Conservation (phyloP, 2,888 invertebrate species). For the Lampropteryx suffumata region DNA sequence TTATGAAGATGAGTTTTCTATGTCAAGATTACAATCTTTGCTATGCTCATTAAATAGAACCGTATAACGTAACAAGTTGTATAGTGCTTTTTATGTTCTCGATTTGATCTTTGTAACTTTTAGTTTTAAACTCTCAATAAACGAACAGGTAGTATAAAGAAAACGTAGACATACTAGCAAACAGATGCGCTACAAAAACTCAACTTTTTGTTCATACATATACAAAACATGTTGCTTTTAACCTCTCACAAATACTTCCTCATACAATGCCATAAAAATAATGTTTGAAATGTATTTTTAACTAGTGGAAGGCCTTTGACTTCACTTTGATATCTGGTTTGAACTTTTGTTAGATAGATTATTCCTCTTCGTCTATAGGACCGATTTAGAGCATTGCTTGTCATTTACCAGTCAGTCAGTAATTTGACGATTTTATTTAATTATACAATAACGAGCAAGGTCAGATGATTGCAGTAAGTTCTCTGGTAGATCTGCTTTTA, state of each 20-base stretch:
- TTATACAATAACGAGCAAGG: conserved; percentile 16
- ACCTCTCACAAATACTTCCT: conserved; percentile 15
- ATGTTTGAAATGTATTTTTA: conserved; percentile 11
- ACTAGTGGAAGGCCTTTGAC: neutral
- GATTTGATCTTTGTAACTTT: too few relatives aligned
- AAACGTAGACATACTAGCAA: neutral
- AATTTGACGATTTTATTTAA: neutral
- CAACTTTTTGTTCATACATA: conserved; percentile 6
- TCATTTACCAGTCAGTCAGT: neutral
- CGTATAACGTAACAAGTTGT: too few relatives aligned
- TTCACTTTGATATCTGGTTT: neutral
- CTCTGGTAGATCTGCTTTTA: neutral
- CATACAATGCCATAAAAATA: neutral
- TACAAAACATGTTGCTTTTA: conserved; percentile 5
- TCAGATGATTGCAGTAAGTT: conserved; percentile 6
- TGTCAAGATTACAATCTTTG: conserved; percentile 24
- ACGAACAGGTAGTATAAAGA: too few relatives aligned
- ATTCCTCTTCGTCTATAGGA: too few relatives aligned
- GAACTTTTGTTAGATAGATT: too few relatives aligned
- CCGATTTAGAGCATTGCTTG: too few relatives aligned
- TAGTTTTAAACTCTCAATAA: too few relatives aligned
- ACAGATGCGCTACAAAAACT: neutral
- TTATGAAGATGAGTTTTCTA: conserved; percentile 22
- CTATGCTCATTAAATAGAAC: neutral
- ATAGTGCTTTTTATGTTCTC: too few relatives aligned